Conservation (phyloP, 2,113 vertebrate genomes). For the Sylvietta virens region DNA sequence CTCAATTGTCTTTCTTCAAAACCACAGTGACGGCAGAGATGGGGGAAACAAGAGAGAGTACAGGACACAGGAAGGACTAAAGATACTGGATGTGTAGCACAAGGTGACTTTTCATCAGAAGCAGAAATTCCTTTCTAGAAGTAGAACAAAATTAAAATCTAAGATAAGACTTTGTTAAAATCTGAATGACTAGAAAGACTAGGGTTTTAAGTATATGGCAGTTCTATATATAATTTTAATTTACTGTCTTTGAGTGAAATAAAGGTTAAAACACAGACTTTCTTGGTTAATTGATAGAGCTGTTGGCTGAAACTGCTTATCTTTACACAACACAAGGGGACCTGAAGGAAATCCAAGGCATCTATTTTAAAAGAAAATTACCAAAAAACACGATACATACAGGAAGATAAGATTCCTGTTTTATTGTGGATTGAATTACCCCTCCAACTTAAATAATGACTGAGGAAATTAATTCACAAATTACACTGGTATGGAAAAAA, state of each 20-base stretch:
- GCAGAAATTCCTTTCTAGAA: background rate
- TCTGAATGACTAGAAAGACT: background rate
- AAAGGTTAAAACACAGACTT: constrained; percentile 25
- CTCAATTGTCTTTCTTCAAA: background rate
- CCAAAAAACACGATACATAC: background rate
- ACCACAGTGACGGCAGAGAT: background rate
- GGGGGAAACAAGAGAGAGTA: background rate
- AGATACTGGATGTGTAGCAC: background rate
- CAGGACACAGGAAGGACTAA: background rate
- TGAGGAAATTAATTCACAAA: background rate
- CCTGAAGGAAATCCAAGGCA: background rate
- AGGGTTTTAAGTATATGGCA: background rate
- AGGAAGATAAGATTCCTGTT: background rate
- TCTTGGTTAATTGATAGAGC: background rate
- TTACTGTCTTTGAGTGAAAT: background rate
- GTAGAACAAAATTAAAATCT: background rate
- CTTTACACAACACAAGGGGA: background rate
- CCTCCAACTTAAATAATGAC: background rate
- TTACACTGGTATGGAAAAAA: background rate
- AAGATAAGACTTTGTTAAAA: background rate
- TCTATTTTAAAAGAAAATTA: background rate
- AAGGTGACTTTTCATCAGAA: background rate
- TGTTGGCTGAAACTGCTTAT: background rate
- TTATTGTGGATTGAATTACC: background rate
- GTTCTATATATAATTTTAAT: background rate